These are phyloP conservation scores for Enteromius fasciolatus DNA, from an alignment of 2,797 vertebrate genomes.

Conservation along the genomic window DNA sequence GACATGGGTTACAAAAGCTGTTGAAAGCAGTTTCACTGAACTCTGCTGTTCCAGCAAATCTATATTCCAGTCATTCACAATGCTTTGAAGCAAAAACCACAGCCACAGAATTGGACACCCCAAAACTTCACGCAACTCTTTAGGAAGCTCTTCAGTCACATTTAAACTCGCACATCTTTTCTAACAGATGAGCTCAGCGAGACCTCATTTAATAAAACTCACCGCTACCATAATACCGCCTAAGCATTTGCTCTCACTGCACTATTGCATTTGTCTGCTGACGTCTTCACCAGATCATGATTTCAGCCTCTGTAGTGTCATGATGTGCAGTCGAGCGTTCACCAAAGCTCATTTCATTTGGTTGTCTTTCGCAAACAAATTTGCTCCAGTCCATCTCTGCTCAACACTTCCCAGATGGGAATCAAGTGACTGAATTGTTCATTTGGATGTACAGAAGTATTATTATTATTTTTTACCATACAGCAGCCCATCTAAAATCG, in stretches of 20 bases:
- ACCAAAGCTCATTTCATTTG: constrained; percentile 34
- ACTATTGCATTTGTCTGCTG: neutral
- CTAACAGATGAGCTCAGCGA: constrained; percentile 23
- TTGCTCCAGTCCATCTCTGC: constrained; percentile 22
- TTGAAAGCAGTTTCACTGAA: constrained; percentile 35
- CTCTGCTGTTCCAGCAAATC: constrained; percentile 23
- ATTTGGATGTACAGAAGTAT: constrained; percentile 25
- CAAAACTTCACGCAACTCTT: constrained; percentile 15
- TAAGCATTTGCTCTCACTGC: constrained; percentile 25
- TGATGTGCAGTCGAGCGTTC: constrained; percentile 33
- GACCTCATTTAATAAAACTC: constrained; percentile 24
- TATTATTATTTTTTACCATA: neutral
- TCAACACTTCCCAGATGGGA: constrained; percentile 22
- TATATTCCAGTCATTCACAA: constrained; percentile 40
- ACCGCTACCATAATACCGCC: neutral
- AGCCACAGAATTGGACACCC: constrained; percentile 26
- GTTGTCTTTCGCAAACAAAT: constrained; percentile 46
- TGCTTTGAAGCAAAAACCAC: constrained; percentile 18
- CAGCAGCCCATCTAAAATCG: constrained; percentile 30
- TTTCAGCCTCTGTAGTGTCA: constrained; percentile 34
- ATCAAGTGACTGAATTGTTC: constrained; percentile 6
- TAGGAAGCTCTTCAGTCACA: constrained; percentile 14
- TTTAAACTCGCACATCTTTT: constrained; percentile 5
- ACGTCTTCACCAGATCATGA: constrained; percentile 42
- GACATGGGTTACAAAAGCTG: constrained; percentile 30